Percentiles rank a stretch among this genome's conserved stretches.
These are phyloP conservation scores for Picus viridis DNA, from an alignment of 2,797 vertebrate genomes.

Conservation along the genomic window DNA sequence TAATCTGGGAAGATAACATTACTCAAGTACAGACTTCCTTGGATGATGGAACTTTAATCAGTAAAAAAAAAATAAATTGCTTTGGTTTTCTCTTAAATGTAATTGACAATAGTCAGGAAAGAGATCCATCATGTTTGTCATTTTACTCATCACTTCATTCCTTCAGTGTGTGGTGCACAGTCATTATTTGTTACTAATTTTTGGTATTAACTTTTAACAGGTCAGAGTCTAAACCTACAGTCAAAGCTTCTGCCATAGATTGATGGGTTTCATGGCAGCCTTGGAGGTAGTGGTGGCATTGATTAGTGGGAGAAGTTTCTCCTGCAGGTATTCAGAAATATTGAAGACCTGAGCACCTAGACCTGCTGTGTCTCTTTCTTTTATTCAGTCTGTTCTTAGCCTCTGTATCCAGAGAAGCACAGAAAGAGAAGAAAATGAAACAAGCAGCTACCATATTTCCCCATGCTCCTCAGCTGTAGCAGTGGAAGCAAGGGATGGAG, in stretches of 20 bases:
- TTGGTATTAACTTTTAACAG: background rate
- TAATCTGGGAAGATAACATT: background rate
- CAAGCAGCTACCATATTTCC: background rate
- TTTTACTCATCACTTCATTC: background rate
- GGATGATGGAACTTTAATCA: background rate
- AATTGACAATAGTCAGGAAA: background rate
- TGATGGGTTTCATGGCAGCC: background rate
- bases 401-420: background rate
- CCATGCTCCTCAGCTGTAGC: too few species aligned
- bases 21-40: background rate
- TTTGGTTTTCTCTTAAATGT: background rate
- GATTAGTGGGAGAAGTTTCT: background rate
- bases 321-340: background rate
- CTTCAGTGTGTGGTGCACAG: background rate
- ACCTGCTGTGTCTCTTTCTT: background rate
- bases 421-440: background rate
- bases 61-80: background rate
- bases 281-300: background rate
- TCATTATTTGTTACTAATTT: background rate
- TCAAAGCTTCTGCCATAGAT: background rate
- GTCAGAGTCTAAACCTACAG: background rate
- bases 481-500: too few species aligned
- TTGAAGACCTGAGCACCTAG: background rate
- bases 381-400: background rate
- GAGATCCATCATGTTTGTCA: background rate